Evolutionary conservation across 2,888 invertebrate species (phyloP).

Genomic region (Lithophane socia): DNA sequence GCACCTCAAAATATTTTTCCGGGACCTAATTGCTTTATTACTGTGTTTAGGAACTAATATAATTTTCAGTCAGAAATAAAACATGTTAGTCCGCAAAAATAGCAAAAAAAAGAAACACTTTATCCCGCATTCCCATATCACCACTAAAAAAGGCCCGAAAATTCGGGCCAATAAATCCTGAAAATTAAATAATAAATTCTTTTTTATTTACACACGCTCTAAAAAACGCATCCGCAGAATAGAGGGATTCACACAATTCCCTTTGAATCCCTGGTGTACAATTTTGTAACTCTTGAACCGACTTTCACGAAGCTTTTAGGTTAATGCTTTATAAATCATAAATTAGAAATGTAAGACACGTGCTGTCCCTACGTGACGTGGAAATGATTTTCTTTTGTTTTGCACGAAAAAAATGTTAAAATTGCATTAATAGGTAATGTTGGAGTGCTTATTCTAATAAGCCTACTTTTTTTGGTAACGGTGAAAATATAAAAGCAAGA

Average conservation of each 20-base stretch:
- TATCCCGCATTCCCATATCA: slow-evolving; percentile 44
- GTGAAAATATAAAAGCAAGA: slow-evolving; percentile 18
- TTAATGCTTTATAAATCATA: slow-evolving; percentile 85
- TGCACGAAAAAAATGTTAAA: slow-evolving; percentile 65
- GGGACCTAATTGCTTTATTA: too few species aligned
- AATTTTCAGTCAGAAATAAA: neutral
- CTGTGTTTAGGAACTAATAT: neutral
- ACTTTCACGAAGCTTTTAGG: slow-evolving; percentile 80
- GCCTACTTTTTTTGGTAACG: slow-evolving; percentile 30
- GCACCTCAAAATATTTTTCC: neutral
- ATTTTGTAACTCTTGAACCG: slow-evolving; percentile 74
- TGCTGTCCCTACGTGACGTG: slow-evolving; percentile 75
- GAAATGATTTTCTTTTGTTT: slow-evolving; percentile 69
- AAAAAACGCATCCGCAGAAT: slow-evolving; percentile 63
- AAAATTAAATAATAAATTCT: slow-evolving; percentile 65
- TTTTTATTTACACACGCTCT: slow-evolving; percentile 59
- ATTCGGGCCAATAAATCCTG: slow-evolving; percentile 56
- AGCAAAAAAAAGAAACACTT: slow-evolving; percentile 1
- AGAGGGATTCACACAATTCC: slow-evolving; percentile 69
- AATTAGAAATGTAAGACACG: slow-evolving; percentile 81
- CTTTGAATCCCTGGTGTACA: slow-evolving; percentile 73
- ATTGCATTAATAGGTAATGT: slow-evolving; percentile 70
- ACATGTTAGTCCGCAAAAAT: neutral
- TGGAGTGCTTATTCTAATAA: slow-evolving; percentile 57
- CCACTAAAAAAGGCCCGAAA: slow-evolving; percentile 50